Percentiles rank a stretch among this genome's conserved stretches.
Evolutionary conservation across 2,797 vertebrate genomes (phyloP).

Genomic region (Lindbergichthys nudifrons): DNA sequence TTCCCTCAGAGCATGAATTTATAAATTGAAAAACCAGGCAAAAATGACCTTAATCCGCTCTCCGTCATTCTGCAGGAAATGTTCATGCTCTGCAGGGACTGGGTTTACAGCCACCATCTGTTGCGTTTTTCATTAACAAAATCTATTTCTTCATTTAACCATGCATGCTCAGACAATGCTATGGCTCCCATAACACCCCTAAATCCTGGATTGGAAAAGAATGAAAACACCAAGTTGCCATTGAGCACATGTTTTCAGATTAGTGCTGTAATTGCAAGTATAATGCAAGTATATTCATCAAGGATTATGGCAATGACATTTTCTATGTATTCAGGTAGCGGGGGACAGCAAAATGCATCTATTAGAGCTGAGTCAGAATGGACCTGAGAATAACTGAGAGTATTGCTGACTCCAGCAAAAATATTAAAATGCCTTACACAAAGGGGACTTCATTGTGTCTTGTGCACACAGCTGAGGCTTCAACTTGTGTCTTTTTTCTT

Average conservation of each 20-base stretch:
- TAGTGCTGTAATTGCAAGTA: constrained; percentile 78
- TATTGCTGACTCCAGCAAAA: constrained; percentile 27
- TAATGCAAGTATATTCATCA: constrained; percentile 73
- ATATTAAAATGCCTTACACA: constrained; percentile 14
- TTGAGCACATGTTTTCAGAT: constrained; percentile 77
- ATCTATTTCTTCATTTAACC: constrained; percentile 84
- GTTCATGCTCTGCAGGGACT: constrained; percentile 77
- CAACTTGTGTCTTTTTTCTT: constrained; percentile 15
- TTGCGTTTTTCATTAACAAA: constrained; percentile 86
- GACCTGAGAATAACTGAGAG: constrained; percentile 44
- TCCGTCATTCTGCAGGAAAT: constrained; percentile 79
- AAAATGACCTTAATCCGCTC: constrained; percentile 85
- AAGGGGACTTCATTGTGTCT: constrained; percentile 18
- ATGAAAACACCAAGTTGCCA: constrained; percentile 75
- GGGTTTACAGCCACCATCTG: constrained; percentile 83
- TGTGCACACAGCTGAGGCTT: constrained; percentile 8
- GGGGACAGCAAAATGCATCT: constrained; percentile 44
- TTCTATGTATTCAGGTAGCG: constrained; percentile 67
- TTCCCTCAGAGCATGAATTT: constrained; percentile 80
- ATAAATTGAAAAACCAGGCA: constrained; percentile 83
- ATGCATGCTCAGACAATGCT: constrained; percentile 80
- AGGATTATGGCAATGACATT: constrained; percentile 70
- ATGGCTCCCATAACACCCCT: constrained; percentile 71
- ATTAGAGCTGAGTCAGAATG: constrained; percentile 60
- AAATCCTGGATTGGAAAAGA: constrained; percentile 78